phyloP scores from a whole-genome alignment of 2,797 vertebrate species.

The Lagocephalus sceleratus region DNA sequence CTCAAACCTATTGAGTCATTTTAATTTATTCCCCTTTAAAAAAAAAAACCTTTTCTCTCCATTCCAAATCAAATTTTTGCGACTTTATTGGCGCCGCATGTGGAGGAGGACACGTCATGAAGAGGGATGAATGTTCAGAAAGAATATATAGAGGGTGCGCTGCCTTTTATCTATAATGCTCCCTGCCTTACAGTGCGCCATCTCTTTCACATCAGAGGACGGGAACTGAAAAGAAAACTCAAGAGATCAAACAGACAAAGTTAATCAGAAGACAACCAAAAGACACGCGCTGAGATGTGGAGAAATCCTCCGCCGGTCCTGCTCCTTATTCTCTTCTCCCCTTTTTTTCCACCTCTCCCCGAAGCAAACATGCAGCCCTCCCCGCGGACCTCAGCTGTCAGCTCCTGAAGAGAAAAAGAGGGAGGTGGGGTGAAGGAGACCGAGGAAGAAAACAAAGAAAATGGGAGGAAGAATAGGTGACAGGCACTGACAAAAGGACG shows the following conservation, averaged over 20 bases:
- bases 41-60: conserved; percentile 19
- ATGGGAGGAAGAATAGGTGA: conserved; percentile 65
- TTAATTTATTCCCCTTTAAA: too few relatives aligned
- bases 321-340: conserved; percentile 49
- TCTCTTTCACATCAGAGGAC: conserved; percentile 65
- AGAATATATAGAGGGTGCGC: conserved; percentile 50
- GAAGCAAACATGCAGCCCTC: conserved; percentile 61
- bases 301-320: conserved; percentile 51
- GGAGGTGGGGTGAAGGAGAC: conserved; percentile 23
- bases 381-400: conserved; percentile 74
- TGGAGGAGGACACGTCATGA: conserved; percentile 24
- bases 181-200: conserved; percentile 49
- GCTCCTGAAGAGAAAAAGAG: conserved; percentile 54
- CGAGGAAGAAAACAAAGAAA: conserved; percentile 11
- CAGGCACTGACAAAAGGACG: conserved; percentile 75
- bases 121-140: conserved; percentile 60
- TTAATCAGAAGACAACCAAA: conserved; percentile 71
- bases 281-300: conserved; percentile 62
- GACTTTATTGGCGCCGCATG: conserved; percentile 20
- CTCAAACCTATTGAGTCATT: too few relatives aligned
- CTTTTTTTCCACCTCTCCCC: conserved; percentile 54
- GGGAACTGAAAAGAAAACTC: conserved; percentile 65
- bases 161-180: conserved; percentile 68
- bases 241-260: conserved; percentile 75
- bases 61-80: conserved; percentile 26